Evolutionary conservation across 2,888 invertebrate genomes (phyloP), one percentile per base, ranked within the genome.

Genomic region (Corythucha ciliata): DNA sequence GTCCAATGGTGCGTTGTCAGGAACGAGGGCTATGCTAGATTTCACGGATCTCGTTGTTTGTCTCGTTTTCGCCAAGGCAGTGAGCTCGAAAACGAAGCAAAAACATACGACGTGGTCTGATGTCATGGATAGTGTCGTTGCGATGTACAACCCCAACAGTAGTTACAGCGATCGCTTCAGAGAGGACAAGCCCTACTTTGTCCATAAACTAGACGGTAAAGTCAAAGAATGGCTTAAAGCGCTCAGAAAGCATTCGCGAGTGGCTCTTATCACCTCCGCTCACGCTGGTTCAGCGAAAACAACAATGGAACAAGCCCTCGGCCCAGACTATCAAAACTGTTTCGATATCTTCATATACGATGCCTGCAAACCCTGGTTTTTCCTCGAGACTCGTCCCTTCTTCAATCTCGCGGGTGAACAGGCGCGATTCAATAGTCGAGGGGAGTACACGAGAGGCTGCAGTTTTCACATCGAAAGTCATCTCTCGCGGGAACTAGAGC

Each of bases 341-440:
- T 82, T 82, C 60, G 79, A 82, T 62, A 67, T 81, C 41, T 70
- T 79, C 3, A 65, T 84, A 1, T 80, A 77, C 58, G 79, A 73
- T 65, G 80, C 83, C 1, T 77, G 76, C 59, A 86, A 87, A 64
- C 85, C 86, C 1, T 79, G 77, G 0, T 86, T 85, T 65, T 86
- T 86, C 61, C 72, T 70, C 2, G 63, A 63, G 1, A 64, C 71
- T 14, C n/a, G n/a, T n/a, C n/a, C n/a, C n/a, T n/a, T n/a, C n/a
- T n/a, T n/a, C n/a, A n/a, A n/a, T n/a, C n/a, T n/a, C n/a, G n/a
- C n/a, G n/a, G n/a, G n/a, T n/a, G n/a, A n/a, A n/a, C n/a, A n/a
- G n/a, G n/a, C n/a, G n/a, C n/a, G n/a, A 10, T 29, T 29, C 29
- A 8, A 29, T 10, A 10, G 29, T 29, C 8, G n/a, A 29, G 27